Evolutionary conservation across 2,888 invertebrate species (phyloP), one percentile per base, ranked within the genome.

Genomic region (Noctua fimbriata): DNA sequence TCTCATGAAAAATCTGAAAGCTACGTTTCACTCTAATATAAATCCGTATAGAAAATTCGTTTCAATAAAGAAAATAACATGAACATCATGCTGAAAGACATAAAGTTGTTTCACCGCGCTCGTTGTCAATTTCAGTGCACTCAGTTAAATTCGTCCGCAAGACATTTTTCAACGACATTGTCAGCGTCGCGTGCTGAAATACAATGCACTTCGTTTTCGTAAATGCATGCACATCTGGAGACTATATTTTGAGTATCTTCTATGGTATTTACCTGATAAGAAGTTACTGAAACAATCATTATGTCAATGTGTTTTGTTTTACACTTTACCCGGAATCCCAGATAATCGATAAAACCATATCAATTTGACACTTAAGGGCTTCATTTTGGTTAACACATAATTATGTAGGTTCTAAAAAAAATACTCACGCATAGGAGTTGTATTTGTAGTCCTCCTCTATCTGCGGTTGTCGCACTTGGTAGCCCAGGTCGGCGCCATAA

Each of bases 401-500:
- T 36, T 36, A 41, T 41, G 41, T 10, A 41, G 10, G 18, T 73
- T 65, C 28, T 41, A 55, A 63, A 66, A n/a, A 52, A 36, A 16
- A 32, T 69, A 97, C 97, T 97, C 94, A 98, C 97, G 97, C 96
- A 92, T 97, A 97, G 66, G 95, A 95, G 75, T 95, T 96, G 88
- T 97, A 97, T 96, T 98, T 97, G 93, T 98, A 98, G 91, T 98
- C 98, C 73, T 98, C 98, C 69, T 98, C 98, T 7, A 92, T 79
- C 81, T 94, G 95, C 75, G 95, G 94, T 86, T 95, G 96, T 3
- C 96, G 91, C 16, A 93, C 89, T 89, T 95, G 96, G 89, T 94
- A 95, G 74, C 89, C 92, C 12, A 95, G 97, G 93, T 96, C 96
- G 84, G 96, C 97, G 65, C 97, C 97, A 93, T 98, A 98, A 94